These are phyloP conservation scores for Drosophila pruinosa DNA, from an alignment of 1,140 invertebrate genomes.

Conservation along the genomic window DNA sequence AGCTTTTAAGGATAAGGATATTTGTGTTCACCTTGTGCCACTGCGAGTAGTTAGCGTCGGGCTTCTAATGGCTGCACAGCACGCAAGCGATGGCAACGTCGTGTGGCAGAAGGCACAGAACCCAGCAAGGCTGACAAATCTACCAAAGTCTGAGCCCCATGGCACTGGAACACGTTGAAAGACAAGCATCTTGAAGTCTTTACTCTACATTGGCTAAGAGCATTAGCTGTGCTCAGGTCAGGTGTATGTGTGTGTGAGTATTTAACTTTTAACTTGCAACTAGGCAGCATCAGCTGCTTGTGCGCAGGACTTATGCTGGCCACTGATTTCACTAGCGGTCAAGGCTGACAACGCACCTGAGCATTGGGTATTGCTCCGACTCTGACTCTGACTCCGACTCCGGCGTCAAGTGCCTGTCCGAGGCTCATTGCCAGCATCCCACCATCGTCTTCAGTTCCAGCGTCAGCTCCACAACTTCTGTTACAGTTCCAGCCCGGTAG, in stretches of 20 bases:
- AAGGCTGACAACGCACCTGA: constrained; percentile 73
- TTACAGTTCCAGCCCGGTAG: constrained; percentile 26
- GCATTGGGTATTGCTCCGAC: constrained; percentile 1
- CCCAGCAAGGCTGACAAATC: constrained; percentile 19
- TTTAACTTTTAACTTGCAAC: constrained; percentile 55
- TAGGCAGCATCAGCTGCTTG: constrained; percentile 35
- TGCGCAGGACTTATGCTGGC: constrained; percentile 60
- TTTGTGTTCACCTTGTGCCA: constrained; percentile 40
- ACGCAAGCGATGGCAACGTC: constrained; percentile 45
- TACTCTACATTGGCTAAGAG: constrained; percentile 28
- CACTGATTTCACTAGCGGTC: constrained; percentile 66
- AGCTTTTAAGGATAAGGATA: constrained; percentile 39
- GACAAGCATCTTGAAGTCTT: constrained; percentile 73
- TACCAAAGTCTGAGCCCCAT: background rate
- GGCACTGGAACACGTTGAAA: constrained; percentile 19
- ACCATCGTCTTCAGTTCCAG: background rate
- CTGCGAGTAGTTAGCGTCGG: constrained; percentile 16
- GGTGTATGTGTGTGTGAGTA: constrained; percentile 35
- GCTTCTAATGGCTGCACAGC: constrained; percentile 55
- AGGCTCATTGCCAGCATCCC: no score
- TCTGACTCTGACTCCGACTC: background rate
- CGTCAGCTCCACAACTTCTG: background rate
- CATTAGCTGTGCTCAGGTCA: constrained; percentile 44
- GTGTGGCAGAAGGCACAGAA: constrained; percentile 9
- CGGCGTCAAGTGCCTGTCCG: no score